Conservation (phyloP, 2,888 invertebrate genomes). For the Peribatodes rhomboidaria region DNA sequence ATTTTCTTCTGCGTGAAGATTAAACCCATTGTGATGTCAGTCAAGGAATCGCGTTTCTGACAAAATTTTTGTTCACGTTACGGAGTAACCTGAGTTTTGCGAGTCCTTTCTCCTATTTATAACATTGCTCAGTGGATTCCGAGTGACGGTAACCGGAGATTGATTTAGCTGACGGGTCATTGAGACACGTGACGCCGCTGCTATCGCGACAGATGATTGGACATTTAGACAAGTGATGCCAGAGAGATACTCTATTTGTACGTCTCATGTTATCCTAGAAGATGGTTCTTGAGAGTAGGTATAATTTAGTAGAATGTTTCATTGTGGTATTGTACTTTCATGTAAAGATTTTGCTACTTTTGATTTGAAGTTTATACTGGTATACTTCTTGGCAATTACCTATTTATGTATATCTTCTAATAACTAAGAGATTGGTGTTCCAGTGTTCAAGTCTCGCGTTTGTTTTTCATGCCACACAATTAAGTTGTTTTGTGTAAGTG, state of each 20-base stretch:
- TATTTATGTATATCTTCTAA: too few species aligned
- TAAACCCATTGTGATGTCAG: constrained; percentile 81
- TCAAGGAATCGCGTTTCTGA: constrained; percentile 77
- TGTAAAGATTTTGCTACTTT: too few species aligned
- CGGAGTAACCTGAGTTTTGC: constrained; percentile 70
- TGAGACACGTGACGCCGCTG: constrained; percentile 53
- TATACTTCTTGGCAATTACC: too few species aligned
- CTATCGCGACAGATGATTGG: constrained; percentile 32
- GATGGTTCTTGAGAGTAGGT: neutral
- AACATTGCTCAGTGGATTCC: constrained; percentile 68
- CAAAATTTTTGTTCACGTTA: constrained; percentile 72
- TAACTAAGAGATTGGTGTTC: too few species aligned
- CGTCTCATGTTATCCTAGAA: constrained; percentile 2
- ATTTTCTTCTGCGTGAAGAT: constrained; percentile 73
- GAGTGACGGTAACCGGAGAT: constrained; percentile 69
- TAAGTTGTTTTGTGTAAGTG: too few species aligned
- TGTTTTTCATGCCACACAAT: too few species aligned
- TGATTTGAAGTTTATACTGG: too few species aligned
- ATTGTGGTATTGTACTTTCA: too few species aligned
- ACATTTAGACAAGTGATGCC: constrained; percentile 33
- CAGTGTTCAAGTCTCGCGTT: too few species aligned
- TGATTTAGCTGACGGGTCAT: constrained; percentile 63
- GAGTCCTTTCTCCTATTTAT: constrained; percentile 73
- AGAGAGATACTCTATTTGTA: constrained; percentile 5
- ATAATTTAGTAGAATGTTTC: neutral